phyloP scores from a whole-genome alignment of 1,140 invertebrate species.

The Zaprionus tsacasi region DNA sequence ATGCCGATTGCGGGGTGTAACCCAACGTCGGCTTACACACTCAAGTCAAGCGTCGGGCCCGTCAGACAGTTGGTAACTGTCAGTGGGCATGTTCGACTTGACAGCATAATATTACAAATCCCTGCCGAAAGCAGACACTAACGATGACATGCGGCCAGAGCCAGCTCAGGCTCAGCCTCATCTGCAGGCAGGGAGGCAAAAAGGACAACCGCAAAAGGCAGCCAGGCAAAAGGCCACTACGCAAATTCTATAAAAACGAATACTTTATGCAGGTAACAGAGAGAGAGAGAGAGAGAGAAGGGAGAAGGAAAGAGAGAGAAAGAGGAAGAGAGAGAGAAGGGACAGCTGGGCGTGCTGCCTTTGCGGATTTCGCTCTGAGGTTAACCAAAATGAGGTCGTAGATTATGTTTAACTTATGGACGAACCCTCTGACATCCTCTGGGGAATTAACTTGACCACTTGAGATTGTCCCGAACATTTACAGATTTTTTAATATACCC shows the following conservation, averaged over 20 bases:
- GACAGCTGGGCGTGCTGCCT: constrained; percentile 10
- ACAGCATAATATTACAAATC: constrained; percentile 83
- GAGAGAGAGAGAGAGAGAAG: not conserved
- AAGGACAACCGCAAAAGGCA: constrained; percentile 40
- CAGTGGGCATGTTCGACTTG: constrained; percentile 81
- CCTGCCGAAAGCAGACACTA: constrained; percentile 78
- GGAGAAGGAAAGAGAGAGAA: not conserved
- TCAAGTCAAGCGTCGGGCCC: constrained; percentile 61
- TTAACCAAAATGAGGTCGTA: constrained; percentile 43
- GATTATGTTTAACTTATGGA: constrained; percentile 31
- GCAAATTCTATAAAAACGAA: constrained; percentile 48
- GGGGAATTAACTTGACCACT: not conserved
- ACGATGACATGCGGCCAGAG: constrained; percentile 65
- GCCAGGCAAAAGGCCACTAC: constrained; percentile 15
- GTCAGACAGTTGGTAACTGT: constrained; percentile 76
- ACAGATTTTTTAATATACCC: not conserved
- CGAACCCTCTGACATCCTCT: not conserved
- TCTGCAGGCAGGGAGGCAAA: not conserved
- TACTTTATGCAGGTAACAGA: constrained; percentile 40
- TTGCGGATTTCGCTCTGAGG: constrained; percentile 29
- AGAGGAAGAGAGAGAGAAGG: not conserved
- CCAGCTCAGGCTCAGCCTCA: not conserved
- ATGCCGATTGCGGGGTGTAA: constrained; percentile 40
- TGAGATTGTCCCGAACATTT: not conserved
- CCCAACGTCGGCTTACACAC: constrained; percentile 64